Evolutionary conservation across 2,113 vertebrate genomes (phyloP).

Genomic region (mouse (Mus musculus)): GRCm39 chr4:116303501-116304000

Average conservation of each 20-base stretch:
- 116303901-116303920: too few species aligned
- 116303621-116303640: background rate
- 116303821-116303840: too few species aligned
- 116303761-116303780: too few species aligned
- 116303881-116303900: too few species aligned
- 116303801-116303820: too few species aligned
- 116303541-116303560: background rate
- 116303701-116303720: background rate
- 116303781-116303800: too few species aligned
- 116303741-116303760: background rate
- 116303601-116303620: background rate
- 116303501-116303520: background rate
- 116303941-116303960: constrained; percentile 5
- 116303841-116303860: too few species aligned
- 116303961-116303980: constrained; percentile 10
- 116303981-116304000: constrained; percentile 1
- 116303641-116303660: background rate
- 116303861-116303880: too few species aligned
- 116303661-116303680: background rate
- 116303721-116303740: background rate
- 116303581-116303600: background rate
- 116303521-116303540: background rate
- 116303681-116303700: background rate
- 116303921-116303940: background rate
- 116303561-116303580: too few species aligned